A percentile compares a stretch with the other conserved stretches of the same genome.
These are phyloP conservation scores for Podarcis lilfordi DNA, from an alignment of 2,797 vertebrate genomes.

Conservation along the genomic window DNA sequence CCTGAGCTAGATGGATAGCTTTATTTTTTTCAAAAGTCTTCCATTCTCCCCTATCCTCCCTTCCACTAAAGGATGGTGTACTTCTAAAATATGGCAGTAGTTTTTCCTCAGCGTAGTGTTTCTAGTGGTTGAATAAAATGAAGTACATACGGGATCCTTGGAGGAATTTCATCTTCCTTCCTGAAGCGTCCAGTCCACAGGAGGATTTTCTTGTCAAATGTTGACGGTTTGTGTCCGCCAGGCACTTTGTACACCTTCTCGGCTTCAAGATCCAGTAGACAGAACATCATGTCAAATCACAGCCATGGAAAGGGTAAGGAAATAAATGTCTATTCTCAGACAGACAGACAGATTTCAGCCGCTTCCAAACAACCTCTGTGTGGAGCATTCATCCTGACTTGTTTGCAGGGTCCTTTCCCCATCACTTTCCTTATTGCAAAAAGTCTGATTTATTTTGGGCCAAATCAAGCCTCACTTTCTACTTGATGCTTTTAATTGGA, in stretches of 20 bases:
- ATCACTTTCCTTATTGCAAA: too few relatives aligned
- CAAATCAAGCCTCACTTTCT: background rate
- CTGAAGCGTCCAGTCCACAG: conserved; percentile 81
- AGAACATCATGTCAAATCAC: accelerated
- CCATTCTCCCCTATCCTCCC: background rate
- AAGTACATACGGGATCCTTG: conserved; percentile 71
- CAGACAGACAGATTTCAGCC: too few relatives aligned
- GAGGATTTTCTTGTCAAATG: conserved; percentile 79
- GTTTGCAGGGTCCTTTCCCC: too few relatives aligned
- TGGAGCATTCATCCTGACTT: too few relatives aligned
- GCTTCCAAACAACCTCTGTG: too few relatives aligned
- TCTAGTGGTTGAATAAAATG: background rate
- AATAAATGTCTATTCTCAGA: background rate
- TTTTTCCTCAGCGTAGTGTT: background rate
- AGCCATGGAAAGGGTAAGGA: background rate
- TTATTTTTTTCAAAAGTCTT: background rate
- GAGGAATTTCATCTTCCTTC: conserved; percentile 77
- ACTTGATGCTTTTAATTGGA: background rate
- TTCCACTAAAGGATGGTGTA: background rate
- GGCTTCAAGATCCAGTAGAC: conserved; percentile 28
- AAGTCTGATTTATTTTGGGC: too few relatives aligned
- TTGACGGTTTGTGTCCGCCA: conserved; percentile 73
- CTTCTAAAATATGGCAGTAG: background rate
- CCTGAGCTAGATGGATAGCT: background rate
- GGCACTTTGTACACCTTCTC: conserved; percentile 69